Evolutionary conservation across 2,113 vertebrate genomes (phyloP).

Genomic region (Electrona antarctica): DNA sequence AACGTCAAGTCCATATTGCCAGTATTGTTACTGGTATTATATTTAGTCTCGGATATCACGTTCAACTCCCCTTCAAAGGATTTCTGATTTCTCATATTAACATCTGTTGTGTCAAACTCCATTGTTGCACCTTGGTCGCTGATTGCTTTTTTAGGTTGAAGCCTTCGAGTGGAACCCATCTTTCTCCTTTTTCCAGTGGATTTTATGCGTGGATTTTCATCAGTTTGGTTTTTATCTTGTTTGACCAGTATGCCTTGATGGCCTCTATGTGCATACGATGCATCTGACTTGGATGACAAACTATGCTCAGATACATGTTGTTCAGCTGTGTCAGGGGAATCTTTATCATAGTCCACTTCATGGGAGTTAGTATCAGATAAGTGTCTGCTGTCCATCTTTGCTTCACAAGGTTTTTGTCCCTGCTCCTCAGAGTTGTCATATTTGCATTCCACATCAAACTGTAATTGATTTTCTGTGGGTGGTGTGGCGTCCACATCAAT

Average conservation of each 20-base stretch:
- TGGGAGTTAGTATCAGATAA: too few relatives aligned
- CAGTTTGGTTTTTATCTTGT: not conserved
- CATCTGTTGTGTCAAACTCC: too few relatives aligned
- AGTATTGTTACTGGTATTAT: not conserved
- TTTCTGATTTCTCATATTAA: not conserved
- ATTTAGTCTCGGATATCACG: not conserved
- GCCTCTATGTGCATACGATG: not conserved
- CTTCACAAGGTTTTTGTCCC: too few relatives aligned
- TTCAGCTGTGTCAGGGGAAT: too few relatives aligned
- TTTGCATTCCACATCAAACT: too few relatives aligned
- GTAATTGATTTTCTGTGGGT: too few relatives aligned
- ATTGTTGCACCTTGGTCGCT: too few relatives aligned
- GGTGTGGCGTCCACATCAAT: not conserved
- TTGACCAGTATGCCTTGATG: not conserved
- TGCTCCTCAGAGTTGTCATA: too few relatives aligned
- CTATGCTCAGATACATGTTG: not conserved
- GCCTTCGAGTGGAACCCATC: constrained; percentile 47
- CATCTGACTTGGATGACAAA: not conserved
- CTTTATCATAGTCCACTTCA: too few relatives aligned
- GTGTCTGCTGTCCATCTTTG: too few relatives aligned
- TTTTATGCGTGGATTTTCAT: not conserved
- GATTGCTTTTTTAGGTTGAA: too few relatives aligned
- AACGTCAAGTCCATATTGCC: not conserved
- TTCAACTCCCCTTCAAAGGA: not conserved
- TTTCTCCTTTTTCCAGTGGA: constrained; percentile 34